A percentile compares a stretch with the other conserved stretches of the same genome.
Evolutionary conservation across 2,888 invertebrate species (phyloP).

Genomic region (Sarcophaga rosellei): DNA sequence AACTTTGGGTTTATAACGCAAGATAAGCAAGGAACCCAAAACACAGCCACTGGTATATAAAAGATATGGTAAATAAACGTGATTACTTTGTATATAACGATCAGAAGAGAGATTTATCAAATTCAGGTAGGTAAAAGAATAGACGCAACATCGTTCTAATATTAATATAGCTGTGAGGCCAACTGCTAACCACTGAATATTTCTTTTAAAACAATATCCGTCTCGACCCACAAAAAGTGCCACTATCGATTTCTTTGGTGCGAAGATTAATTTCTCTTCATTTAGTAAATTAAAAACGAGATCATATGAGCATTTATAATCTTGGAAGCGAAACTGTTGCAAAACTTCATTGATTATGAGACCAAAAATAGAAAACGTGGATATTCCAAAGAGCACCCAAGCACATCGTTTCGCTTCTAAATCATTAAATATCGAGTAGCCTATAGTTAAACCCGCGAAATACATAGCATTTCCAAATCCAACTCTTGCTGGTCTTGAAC

Average conservation of each 20-base stretch:
- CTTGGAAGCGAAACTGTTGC: conserved; percentile 72
- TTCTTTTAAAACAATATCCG: conserved; percentile 72
- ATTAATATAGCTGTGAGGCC: conserved; percentile 59
- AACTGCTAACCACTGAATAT: conserved; percentile 74
- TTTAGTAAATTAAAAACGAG: conserved; percentile 76
- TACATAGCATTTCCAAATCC: conserved; percentile 74
- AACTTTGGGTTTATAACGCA: conserved; percentile 75
- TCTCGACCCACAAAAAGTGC: conserved; percentile 73
- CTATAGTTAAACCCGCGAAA: conserved; percentile 72
- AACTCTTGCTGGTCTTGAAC: conserved; percentile 73
- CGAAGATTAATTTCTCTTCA: conserved; percentile 74
- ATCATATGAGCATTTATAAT: conserved; percentile 76
- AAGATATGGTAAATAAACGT: conserved; percentile 72
- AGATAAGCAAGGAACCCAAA: conserved; percentile 71
- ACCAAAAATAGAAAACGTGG: conserved; percentile 69
- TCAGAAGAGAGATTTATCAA: conserved; percentile 74
- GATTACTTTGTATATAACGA: conserved; percentile 68
- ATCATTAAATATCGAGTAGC: conserved; percentile 75
- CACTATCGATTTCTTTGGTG: conserved; percentile 71
- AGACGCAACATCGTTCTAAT: conserved; percentile 72
- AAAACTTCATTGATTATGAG: conserved; percentile 74
- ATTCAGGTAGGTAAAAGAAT: conserved; percentile 73
- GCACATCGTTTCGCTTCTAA: conserved; percentile 73
- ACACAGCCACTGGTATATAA: conserved; percentile 73
- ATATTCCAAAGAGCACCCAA: conserved; percentile 72